Evolutionary conservation across 2,888 invertebrate species (phyloP).

Genomic region (Melinaea menophilus): DNA sequence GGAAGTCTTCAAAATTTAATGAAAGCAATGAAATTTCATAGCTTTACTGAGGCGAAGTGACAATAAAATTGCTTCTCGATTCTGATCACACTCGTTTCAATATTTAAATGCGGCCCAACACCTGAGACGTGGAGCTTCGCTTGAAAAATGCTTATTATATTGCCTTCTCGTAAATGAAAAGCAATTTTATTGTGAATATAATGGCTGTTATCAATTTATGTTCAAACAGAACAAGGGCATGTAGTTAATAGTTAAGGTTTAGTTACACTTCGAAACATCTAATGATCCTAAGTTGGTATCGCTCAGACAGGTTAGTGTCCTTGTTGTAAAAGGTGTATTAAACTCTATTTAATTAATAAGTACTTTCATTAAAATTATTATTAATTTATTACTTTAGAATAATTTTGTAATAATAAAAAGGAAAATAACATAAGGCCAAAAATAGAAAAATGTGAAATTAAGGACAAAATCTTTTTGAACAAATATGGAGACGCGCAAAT

Average conservation of each 20-base stretch:
- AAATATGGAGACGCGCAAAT: no score
- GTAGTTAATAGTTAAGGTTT: conserved; percentile 4
- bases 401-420: no score
- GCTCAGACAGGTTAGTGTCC: background rate
- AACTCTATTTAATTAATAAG: no score
- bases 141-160: conserved; percentile 70
- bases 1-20: conserved; percentile 42
- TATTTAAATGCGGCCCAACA: conserved; percentile 67
- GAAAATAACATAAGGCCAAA: no score
- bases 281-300: background rate
- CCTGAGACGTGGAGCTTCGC: conserved; percentile 62
- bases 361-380: no score
- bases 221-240: conserved; percentile 10
- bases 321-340: no score
- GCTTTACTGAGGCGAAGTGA: conserved; percentile 60
- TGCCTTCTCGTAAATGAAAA: conserved; percentile 61
- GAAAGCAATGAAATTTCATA: conserved; percentile 64
- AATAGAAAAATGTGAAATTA: no score
- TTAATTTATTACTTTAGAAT: no score
- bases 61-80: conserved; percentile 76
- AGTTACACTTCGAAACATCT: background rate
- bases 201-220: conserved; percentile 31
- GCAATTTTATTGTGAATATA: conserved; percentile 40
- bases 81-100: conserved; percentile 73
- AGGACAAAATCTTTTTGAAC: no score